phyloP scores from a whole-genome alignment of 2,888 invertebrate genomes.

The Eilema caniola region DNA sequence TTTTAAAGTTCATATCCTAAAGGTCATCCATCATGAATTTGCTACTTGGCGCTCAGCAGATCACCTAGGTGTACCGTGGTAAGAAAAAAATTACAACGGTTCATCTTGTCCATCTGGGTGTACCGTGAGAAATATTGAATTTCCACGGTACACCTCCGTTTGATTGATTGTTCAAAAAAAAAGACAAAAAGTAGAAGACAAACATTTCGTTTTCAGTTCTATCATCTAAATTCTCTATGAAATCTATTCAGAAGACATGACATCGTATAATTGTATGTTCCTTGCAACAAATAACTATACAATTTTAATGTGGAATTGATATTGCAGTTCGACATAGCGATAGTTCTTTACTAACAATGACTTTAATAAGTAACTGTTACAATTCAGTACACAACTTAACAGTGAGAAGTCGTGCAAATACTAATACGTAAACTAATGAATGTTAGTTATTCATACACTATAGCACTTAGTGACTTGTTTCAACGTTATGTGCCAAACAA shows the following conservation, averaged over 20 bases:
- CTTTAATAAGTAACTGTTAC: slow-evolving; percentile 40
- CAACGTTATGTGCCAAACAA: slow-evolving; percentile 68
- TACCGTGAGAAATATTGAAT: too few relatives aligned
- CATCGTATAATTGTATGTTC: neutral
- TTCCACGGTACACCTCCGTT: too few relatives aligned
- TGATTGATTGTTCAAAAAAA: too few relatives aligned
- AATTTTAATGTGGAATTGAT: slow-evolving; percentile 44
- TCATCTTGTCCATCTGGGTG: too few relatives aligned
- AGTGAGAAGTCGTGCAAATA: slow-evolving; percentile 52
- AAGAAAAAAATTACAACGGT: too few relatives aligned
- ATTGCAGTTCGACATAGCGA: slow-evolving; percentile 18
- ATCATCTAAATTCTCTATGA: neutral
- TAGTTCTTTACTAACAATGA: too few relatives aligned
- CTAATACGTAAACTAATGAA: slow-evolving; percentile 72
- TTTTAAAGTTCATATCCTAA: neutral
- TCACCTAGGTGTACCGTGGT: too few relatives aligned
- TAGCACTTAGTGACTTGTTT: slow-evolving; percentile 62
- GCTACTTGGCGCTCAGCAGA: too few relatives aligned
- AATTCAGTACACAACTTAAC: slow-evolving; percentile 45
- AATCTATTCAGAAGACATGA: neutral
- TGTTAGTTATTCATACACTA: slow-evolving; percentile 68
- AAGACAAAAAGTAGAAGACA: too few relatives aligned
- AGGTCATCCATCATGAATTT: too few relatives aligned
- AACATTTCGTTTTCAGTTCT: too few relatives aligned
- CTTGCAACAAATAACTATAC: neutral